A percentile compares a stretch with the other conserved stretches of the same genome.
Evolutionary conservation across 1,140 invertebrate genomes (phyloP).

Genomic region (Nephila pilipes): DNA sequence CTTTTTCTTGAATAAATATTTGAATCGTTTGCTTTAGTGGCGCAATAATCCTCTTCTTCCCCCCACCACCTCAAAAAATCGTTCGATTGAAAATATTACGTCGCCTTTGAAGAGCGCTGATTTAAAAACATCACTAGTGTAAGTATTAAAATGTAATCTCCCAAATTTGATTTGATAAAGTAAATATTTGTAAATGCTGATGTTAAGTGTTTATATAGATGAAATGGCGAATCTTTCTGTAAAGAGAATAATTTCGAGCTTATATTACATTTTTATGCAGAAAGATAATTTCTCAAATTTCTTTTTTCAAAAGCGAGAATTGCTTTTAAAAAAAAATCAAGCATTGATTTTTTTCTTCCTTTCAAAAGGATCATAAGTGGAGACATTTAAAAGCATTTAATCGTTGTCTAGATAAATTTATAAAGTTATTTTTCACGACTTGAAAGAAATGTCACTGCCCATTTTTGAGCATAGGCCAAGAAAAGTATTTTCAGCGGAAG

Average conservation of each 20-base stretch:
- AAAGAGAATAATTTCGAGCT: neutral
- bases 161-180: slow-evolving; percentile 7
- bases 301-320: neutral
- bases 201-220: neutral
- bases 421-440: slow-evolving; percentile 22
- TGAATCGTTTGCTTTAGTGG: slow-evolving; percentile 19
- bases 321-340: too few relatives aligned
- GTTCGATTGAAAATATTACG: slow-evolving; percentile 40
- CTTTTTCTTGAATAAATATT: slow-evolving; percentile 23
- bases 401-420: slow-evolving; percentile 53
- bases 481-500: slow-evolving; percentile 39
- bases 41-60: slow-evolving; percentile 4
- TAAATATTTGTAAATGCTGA: slow-evolving; percentile 31
- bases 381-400: slow-evolving; percentile 34
- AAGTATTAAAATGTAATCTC: neutral
- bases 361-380: neutral
- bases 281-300: neutral
- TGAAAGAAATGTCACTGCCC: slow-evolving; percentile 35
- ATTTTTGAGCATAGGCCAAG: slow-evolving; percentile 48
- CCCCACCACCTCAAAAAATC: slow-evolving; percentile 19
- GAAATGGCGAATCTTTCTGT: neutral
- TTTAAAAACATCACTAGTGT: neutral
- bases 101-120: neutral
- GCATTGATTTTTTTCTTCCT: neutral
- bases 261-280: neutral